A percentile compares a stretch with the other conserved stretches of the same genome.
Evolutionary conservation across 2,888 invertebrate genomes (phyloP).

Genomic region (Megamerina dolium): DNA sequence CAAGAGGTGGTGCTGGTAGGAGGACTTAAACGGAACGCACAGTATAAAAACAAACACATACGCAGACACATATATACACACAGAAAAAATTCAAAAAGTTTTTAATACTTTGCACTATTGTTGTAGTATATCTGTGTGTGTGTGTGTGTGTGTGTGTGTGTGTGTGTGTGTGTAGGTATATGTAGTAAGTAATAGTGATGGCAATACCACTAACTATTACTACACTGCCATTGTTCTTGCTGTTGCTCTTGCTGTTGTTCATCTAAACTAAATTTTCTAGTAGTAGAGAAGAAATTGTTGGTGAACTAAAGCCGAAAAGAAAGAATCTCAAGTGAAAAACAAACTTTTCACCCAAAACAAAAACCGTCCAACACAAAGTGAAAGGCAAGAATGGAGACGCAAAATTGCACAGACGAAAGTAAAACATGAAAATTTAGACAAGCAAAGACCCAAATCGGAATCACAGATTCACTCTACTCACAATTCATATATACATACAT

Average conservation of each 20-base stretch:
- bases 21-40: not conserved
- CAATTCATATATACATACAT: too few relatives aligned
- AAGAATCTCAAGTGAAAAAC: constrained; percentile 13
- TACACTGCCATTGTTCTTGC: constrained; percentile 5
- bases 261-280: constrained; percentile 3
- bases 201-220: too few relatives aligned
- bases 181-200: too few relatives aligned
- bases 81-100: constrained; percentile 13
- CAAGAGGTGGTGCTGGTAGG: not conserved
- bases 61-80: constrained; percentile 3
- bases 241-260: not conserved
- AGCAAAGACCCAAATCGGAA: too few relatives aligned
- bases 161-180: too few relatives aligned
- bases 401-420: too few relatives aligned
- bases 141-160: too few relatives aligned
- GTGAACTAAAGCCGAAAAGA: constrained; percentile 12
- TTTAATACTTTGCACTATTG: constrained; percentile 11
- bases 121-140: too few relatives aligned
- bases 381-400: constrained; percentile 12
- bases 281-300: constrained; percentile 2
- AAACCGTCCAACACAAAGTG: too few relatives aligned
- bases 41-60: not conserved
- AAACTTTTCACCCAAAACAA: constrained; percentile 6
- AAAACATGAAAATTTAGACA: too few relatives aligned
- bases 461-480: too few relatives aligned